Evolutionary conservation across 2,888 invertebrate species (phyloP).

Genomic region (Latrodectus elegans): DNA sequence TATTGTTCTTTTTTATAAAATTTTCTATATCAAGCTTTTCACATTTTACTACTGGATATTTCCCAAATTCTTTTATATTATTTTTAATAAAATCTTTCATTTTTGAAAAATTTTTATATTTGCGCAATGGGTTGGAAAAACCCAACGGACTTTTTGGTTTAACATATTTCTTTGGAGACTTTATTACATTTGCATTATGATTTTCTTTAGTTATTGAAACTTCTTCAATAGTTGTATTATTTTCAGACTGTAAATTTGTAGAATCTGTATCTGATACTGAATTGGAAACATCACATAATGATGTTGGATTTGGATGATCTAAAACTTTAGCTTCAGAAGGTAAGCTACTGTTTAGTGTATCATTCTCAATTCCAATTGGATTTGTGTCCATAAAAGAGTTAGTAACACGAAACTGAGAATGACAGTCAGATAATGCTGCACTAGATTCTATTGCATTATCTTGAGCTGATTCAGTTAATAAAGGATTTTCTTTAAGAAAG

Average conservation of each 20-base stretch:
- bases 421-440: slow-evolving; percentile 25
- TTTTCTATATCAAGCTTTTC: slow-evolving; percentile 58
- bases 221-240: not conserved
- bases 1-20: slow-evolving; percentile 50
- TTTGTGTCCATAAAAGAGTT: slow-evolving; percentile 27
- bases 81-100: slow-evolving; percentile 40
- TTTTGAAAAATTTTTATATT: slow-evolving; percentile 35
- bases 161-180: slow-evolving; percentile 3
- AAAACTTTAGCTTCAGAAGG: not conserved
- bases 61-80: slow-evolving; percentile 41
- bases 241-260: not conserved
- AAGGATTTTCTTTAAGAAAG: slow-evolving; percentile 44
- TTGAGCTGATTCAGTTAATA: slow-evolving; percentile 29
- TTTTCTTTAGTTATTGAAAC: slow-evolving; percentile 16
- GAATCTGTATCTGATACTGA: not conserved
- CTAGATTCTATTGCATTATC: slow-evolving; percentile 40
- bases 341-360: not conserved
- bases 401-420: slow-evolving; percentile 60
- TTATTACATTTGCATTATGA: slow-evolving; percentile 3
- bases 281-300: not conserved
- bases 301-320: not conserved
- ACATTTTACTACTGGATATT: slow-evolving; percentile 53
- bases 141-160: slow-evolving; percentile 27
- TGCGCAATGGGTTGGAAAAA: slow-evolving; percentile 26
- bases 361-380: not conserved